phyloP scores from a whole-genome alignment of 2,888 invertebrate genomes.

The Apamea crenata region DNA sequence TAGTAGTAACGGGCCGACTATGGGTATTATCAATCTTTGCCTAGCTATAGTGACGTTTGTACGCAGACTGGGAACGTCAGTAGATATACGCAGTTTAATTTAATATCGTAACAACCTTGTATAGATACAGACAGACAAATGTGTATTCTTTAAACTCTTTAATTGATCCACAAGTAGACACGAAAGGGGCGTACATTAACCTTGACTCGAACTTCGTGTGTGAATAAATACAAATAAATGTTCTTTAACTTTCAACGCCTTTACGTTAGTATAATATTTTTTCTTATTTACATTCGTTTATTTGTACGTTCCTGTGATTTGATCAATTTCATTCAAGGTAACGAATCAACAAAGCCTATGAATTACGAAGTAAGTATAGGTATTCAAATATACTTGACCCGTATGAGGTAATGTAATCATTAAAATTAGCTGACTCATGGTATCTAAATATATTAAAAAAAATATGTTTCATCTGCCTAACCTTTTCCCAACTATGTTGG shows the following conservation, averaged over 20 bases:
- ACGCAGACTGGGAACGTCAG: not conserved
- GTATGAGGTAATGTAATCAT: not conserved
- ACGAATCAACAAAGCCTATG: conserved; percentile 6
- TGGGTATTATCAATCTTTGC: no score
- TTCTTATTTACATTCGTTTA: conserved; percentile 17
- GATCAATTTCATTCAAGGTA: conserved; percentile 20
- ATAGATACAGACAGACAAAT: not conserved
- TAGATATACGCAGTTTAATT: not conserved
- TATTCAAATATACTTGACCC: conserved; percentile 19
- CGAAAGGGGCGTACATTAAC: conserved; percentile 55
- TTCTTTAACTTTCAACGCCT: conserved; percentile 27
- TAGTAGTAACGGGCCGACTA: no score
- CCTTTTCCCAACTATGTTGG: no score
- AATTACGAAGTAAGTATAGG: not conserved
- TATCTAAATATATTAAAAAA: not conserved
- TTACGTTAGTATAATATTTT: conserved; percentile 4
- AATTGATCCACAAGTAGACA: conserved; percentile 65
- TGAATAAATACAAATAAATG: conserved; percentile 67
- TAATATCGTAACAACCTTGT: not conserved
- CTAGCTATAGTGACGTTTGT: no score
- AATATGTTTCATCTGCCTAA: no score
- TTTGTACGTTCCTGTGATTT: conserved; percentile 26
- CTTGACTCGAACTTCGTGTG: conserved; percentile 57
- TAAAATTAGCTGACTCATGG: conserved; percentile 1
- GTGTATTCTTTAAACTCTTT: conserved; percentile 55